phyloP scores from a whole-genome alignment of 1,140 invertebrate genomes.

The Zaprionus taronus region DNA sequence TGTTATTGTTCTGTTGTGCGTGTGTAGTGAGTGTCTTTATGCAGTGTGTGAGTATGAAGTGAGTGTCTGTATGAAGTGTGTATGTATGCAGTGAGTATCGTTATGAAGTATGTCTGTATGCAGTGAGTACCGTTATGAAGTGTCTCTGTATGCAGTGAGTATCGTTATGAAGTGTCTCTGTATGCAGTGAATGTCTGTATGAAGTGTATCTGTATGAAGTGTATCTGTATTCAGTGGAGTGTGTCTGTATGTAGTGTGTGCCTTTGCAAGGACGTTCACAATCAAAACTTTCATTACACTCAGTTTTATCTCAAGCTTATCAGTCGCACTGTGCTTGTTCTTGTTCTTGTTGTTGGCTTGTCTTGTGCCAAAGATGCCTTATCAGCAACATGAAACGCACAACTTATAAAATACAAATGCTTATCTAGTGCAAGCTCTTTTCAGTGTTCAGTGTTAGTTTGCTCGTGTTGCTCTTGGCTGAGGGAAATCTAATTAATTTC shows the following conservation, averaged over 20 bases:
- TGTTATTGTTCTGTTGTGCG: no score
- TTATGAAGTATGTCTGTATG: slow-evolving; percentile 3
- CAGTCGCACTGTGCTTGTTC: slow-evolving; percentile 25
- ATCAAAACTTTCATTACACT: slow-evolving; percentile 69
- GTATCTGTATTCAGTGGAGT: background rate
- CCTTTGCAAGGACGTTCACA: slow-evolving; percentile 68
- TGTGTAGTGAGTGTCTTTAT: background rate
- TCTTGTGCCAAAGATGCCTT: slow-evolving; percentile 72
- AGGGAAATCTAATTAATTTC: slow-evolving; percentile 77
- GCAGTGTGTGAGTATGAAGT: no score
- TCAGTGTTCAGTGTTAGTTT: background rate
- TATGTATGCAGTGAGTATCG: background rate
- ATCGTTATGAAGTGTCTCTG: slow-evolving; percentile 5
- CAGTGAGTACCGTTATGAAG: background rate
- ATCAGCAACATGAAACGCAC: slow-evolving; percentile 49
- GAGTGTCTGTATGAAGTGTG: background rate
- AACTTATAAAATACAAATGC: slow-evolving; percentile 36
- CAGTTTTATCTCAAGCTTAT: slow-evolving; percentile 59
- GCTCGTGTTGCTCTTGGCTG: slow-evolving; percentile 25
- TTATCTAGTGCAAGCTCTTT: slow-evolving; percentile 53
- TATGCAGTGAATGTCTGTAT: background rate
- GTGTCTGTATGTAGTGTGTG: slow-evolving; percentile 10
- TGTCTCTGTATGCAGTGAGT: background rate
- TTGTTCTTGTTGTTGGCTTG: slow-evolving; percentile 31
- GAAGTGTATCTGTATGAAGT: background rate